These are phyloP conservation scores for Lottia gigantea DNA, from an alignment of 2,888 invertebrate genomes.

Conservation along the genomic window DNA sequence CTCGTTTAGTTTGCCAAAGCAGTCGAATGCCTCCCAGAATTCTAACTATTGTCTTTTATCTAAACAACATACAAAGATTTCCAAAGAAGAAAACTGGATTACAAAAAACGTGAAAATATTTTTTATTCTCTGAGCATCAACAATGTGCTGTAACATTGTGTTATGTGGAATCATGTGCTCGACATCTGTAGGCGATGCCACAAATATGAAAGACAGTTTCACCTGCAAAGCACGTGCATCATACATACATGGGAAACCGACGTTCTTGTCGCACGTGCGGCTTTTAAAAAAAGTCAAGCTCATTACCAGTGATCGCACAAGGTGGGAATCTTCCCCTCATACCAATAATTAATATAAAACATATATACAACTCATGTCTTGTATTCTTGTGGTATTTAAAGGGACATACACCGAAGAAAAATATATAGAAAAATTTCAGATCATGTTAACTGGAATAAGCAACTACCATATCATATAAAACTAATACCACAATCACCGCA, in stretches of 20 bases:
- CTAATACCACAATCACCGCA: too few species aligned
- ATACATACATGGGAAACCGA: slow-evolving; percentile 7
- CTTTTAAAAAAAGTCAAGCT: neutral
- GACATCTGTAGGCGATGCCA: neutral
- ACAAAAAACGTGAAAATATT: neutral
- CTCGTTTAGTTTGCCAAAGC: too few species aligned
- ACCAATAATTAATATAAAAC: slow-evolving; percentile 8
- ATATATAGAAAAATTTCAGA: too few species aligned
- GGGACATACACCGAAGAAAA: too few species aligned
- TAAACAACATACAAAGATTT: too few species aligned
- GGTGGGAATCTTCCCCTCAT: slow-evolving; percentile 1
- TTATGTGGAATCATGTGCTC: slow-evolving; percentile 8
- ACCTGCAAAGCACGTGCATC: slow-evolving; percentile 11
- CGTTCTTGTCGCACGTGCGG: neutral
- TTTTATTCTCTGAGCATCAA: neutral
- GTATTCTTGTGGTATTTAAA: neutral
- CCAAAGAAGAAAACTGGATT: too few species aligned
- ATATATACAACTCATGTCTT: neutral
- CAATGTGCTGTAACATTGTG: slow-evolving; percentile 9
- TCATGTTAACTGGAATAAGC: too few species aligned
- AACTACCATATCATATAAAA: too few species aligned
- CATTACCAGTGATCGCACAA: slow-evolving; percentile 3
- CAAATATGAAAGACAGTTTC: slow-evolving; percentile 8
- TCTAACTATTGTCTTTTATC: too few species aligned
- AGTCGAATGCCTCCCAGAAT: too few species aligned